Conservation (phyloP, 1,140 invertebrate genomes). For the Drosophila fuyamai region DNA sequence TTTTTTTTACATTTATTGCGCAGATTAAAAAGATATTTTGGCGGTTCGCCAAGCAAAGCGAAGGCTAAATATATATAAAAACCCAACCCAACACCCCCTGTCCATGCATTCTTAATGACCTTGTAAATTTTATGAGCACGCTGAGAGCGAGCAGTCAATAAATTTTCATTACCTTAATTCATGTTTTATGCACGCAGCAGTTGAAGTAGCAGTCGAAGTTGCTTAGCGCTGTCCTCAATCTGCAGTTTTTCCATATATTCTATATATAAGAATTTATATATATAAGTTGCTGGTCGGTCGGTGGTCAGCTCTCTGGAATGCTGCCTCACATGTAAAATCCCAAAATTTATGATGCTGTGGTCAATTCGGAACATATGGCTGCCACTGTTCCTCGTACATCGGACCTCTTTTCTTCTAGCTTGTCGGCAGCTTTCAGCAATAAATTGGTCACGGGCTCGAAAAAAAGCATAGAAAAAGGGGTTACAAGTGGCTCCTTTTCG, state of each 20-base stretch:
- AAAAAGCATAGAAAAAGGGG: conserved; percentile 46
- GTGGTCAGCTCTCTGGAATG: conserved; percentile 31
- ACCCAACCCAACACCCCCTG: neutral
- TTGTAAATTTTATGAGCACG: conserved; percentile 64
- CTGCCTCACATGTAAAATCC: conserved; percentile 67
- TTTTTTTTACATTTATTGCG: conserved; percentile 55
- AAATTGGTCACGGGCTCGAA: conserved; percentile 57
- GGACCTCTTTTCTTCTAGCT: conserved; percentile 44
- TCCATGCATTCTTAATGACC: conserved; percentile 59
- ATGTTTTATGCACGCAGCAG: conserved; percentile 69
- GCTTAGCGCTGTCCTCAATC: conserved; percentile 41
- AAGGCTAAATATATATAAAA: neutral
- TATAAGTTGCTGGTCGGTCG: conserved; percentile 13
- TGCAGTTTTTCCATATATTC: conserved; percentile 15
- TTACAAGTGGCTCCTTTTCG: conserved; percentile 48
- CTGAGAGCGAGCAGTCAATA: conserved; percentile 64
- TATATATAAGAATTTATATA: conserved; percentile 10
- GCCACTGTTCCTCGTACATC: conserved; percentile 41
- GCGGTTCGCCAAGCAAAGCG: conserved; percentile 25
- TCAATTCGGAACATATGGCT: conserved; percentile 77
- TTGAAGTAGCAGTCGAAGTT: conserved; percentile 48
- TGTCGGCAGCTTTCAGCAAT: conserved; percentile 55
- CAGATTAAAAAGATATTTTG: conserved; percentile 63
- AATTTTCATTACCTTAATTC: conserved; percentile 81
- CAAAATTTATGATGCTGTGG: conserved; percentile 78